Evolutionary conservation across 2,113 vertebrate genomes (phyloP), one percentile per base, ranked within the genome.

Genomic region (Coryphaenoides rupestris): DNA sequence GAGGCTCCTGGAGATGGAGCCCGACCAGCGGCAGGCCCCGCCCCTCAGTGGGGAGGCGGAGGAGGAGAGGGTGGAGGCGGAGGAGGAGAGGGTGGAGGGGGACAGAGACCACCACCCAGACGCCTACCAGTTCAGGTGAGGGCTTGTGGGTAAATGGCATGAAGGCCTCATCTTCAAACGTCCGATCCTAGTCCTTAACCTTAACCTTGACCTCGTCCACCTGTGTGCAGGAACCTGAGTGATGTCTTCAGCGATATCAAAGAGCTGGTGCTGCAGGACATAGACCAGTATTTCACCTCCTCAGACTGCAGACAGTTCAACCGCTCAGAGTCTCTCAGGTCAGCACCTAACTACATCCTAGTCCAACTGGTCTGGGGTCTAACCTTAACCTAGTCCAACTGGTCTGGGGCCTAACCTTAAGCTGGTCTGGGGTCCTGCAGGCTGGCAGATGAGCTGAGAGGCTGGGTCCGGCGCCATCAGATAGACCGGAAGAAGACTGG

Each of bases 301-400:
- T 91, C 94, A 0, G 93, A 94, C 75, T 96, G 95, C 69, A 81
- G 94, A 9, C 94, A 94, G 80, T 94, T 96, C 78, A 95, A 96
- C 77, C 92, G 92, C 60, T 95, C 95, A 0, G 94, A 96, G 84
- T 96, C 95, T 0, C 91, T 96, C 64, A 88, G 95, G 95, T 96
- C 21, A 15, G 19, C 54, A 55, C 3, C 21, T 13, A 21, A 1
- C 14, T 12, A 5, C 16, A 3, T 12, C 4, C 28, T 33, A 9
- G 3, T 26, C 6, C 24, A 26, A 3, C 24, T 26, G 24, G 24
- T 26, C 24, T 33, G 5, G 3, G 5, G 10, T 33, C 28, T 5
- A 33, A 33, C 28, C 28, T 10, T 33, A 5, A 33, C 3, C 28
- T 33, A 10, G 28, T 33, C 28, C 6, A n/a, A n/a, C n/a, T n/a